Evolutionary conservation across 35 echinoderm and acorn worm genomes (phyloP), one percentile per base, ranked within the genome.

Genomic region (Patiria miniata): DNA sequence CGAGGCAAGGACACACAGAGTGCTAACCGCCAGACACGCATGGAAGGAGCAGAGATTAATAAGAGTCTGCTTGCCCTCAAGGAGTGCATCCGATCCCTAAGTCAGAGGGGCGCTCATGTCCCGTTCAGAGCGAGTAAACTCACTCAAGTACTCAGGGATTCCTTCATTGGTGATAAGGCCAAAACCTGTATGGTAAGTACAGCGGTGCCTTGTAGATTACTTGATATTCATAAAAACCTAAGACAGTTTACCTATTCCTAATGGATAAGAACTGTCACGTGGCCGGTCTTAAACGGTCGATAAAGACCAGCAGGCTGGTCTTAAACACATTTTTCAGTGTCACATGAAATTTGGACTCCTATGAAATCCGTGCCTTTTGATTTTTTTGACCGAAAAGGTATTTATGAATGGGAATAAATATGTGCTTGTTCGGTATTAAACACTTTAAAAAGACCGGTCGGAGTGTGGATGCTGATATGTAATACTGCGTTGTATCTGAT

Each of bases 11-110:
- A 99, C 56, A 99, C 96, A 56, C 89, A 94, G 56, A 99, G 96
- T 61, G 89, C 96, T 21, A 99, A 99, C 53, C 44, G 96, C 18
- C 96, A 99, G 61, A 99, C 96, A 0, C 28, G 96, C 9, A 99
- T 99, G 96, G 96, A 99, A 86, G 96, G 96, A 39, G 96, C 96
- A 23, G 96, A 99, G 55, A 99, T 99, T 47, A 99, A 99, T 79
- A 99, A 99, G 65, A 89, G 89, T 82, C 65, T 99, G 9, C 83
- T 99, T 34, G 96, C 96, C 32, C 79, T 99, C 51, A 99, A 99
- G 89, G 96, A 99, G 47, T 99, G 96, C 87, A 99, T 99, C 91
- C 92, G 96, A 61, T 99, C 96, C 1, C 78, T 99, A 1, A 61
- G 89, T 17, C 87, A 90, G 32, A 95, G 92, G 59, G 87, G 89